Base-by-base conservation (phyloP, 1,140 invertebrate genomes). In the Sycophila sp. region DNA sequence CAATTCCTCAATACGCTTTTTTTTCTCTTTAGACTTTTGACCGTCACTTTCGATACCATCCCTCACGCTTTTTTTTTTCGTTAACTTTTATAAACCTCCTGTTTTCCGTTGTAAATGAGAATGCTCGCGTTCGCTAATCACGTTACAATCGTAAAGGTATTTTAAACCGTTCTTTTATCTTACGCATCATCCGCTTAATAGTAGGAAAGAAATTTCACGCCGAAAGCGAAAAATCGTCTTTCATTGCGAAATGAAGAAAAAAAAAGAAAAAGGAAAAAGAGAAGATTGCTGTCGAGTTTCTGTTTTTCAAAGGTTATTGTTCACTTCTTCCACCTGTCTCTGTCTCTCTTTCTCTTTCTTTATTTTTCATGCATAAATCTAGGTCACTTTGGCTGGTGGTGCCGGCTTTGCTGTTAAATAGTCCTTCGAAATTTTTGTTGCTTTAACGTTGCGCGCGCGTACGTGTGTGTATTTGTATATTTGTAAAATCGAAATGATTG, bases 341-440 rank as follows among this genome's bases (percentile, higher is more conserved):
- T 55, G 17, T 64, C 24, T 40, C 22, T 58, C 15, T 45, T 22
- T 26, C 32, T 62, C 11, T 38, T 13, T 64, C 38, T 56, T 19
- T 38, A 17, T 36, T 11, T 76, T 74, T 75, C 62, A 76, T 75
- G 62, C 73, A 73, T 81, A 81, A 81, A 79, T 77, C 77, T 81
- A 81, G 73, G 78, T 81, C 78, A 79, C 71, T 73, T 76, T 78
- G 80, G 81, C 79, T 81, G 80, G 60, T 65, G 69, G 69, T 24
- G 55, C 15, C 32, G 32, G 56, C 17, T 69, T 72, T 55, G 36
- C 38, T 58, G 38, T 49, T n/a, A n/a, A 42, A 59, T 63, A 65
- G 40, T 73, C 24, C 56, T 34, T 38, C 30, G 38, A 58, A 58
- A 65, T n/a, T n/a, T n/a, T n/a, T n/a, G n/a, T n/a, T n/a, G n/a